Conservation (phyloP, 1,140 invertebrate species). For the Pogonognathellus flavescens region DNA sequence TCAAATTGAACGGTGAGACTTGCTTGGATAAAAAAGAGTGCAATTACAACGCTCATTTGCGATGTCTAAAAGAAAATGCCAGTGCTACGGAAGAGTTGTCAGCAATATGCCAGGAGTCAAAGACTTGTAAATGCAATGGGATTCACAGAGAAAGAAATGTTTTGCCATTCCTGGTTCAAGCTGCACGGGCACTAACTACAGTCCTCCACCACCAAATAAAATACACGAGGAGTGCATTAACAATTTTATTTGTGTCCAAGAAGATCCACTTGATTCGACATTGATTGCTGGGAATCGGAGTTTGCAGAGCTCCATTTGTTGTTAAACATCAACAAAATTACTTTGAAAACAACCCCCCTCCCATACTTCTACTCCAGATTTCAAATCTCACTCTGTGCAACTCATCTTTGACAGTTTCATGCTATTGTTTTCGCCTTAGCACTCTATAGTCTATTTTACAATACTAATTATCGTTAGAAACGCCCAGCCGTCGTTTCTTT, state of each 20-base stretch:
- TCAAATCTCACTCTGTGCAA: no score
- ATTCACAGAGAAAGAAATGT: not conserved
- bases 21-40: slow-evolving; percentile 19
- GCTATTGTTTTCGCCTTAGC: no score
- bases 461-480: no score
- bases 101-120: not conserved
- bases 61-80: slow-evolving; percentile 7
- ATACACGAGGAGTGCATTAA: slow-evolving; percentile 3
- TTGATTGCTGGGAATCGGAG: not conserved
- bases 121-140: slow-evolving; percentile 15
- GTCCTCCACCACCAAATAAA: not conserved
- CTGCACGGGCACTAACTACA: not conserved
- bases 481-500: no score
- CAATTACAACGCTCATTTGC: not conserved
- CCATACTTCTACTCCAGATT: no score
- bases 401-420: no score
- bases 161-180: not conserved
- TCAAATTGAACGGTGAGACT: not conserved
- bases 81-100: slow-evolving; percentile 7
- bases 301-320: not conserved
- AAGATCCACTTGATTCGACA: not conserved
- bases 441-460: no score
- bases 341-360: not conserved
- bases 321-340: not conserved
- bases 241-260: slow-evolving; percentile 8